Evolutionary conservation across 2,888 invertebrate genomes (phyloP).

Genomic region (Chalcosyrphus nemorum): DNA sequence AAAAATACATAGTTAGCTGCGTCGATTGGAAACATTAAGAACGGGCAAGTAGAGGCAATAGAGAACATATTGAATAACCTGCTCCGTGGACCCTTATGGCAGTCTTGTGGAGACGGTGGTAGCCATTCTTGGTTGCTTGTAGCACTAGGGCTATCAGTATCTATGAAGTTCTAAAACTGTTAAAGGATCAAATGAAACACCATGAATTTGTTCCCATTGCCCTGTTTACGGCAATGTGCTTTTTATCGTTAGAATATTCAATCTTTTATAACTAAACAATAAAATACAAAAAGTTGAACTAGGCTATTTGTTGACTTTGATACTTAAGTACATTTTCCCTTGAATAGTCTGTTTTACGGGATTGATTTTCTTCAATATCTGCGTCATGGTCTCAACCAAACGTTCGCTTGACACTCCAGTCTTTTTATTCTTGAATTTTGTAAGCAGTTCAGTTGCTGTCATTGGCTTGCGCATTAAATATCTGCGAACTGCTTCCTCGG

Average conservation of each 20-base stretch:
- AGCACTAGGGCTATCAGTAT: no score
- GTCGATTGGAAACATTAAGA: no score
- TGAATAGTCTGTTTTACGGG: slow-evolving; percentile 95
- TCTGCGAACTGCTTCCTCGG: slow-evolving; percentile 96
- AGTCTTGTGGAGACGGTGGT: no score
- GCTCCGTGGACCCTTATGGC: no score
- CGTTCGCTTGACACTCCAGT: slow-evolving; percentile 95
- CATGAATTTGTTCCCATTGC: no score
- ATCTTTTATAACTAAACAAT: background rate
- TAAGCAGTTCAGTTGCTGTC: slow-evolving; percentile 97
- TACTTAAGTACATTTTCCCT: slow-evolving; percentile 96
- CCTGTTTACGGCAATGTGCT: no score
- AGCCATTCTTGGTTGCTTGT: no score
- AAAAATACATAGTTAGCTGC: no score
- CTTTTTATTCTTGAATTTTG: slow-evolving; percentile 97
- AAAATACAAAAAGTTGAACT: background rate
- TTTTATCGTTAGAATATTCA: slow-evolving; percentile 2
- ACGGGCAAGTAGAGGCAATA: no score
- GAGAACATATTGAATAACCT: no score
- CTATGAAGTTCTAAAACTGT: no score
- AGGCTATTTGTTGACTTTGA: slow-evolving; percentile 84
- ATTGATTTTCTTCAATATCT: slow-evolving; percentile 96
- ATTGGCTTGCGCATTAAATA: slow-evolving; percentile 98
- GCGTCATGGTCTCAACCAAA: slow-evolving; percentile 95
- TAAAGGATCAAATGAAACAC: no score